Percentiles rank a stretch among this genome's conserved stretches.
Conservation (phyloP, 2,888 invertebrate genomes). For the Cryptops parisi region DNA sequence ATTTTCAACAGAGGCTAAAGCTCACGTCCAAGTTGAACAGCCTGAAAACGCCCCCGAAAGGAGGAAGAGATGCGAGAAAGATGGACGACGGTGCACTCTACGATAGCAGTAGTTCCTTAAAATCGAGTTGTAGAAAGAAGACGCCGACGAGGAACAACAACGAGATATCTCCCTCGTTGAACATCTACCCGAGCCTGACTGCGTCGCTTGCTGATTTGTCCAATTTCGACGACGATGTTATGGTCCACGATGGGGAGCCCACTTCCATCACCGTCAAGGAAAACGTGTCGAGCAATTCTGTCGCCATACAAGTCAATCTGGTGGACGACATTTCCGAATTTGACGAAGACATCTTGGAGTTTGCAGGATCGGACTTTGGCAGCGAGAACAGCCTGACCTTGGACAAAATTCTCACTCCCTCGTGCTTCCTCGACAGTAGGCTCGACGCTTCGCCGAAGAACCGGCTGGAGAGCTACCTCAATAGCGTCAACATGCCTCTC, state of each 20-base stretch:
- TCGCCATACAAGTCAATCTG: conserved; percentile 17
- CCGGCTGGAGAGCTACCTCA: not conserved
- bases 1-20: too few species aligned
- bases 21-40: too few species aligned
- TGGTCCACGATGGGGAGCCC: conserved; percentile 11
- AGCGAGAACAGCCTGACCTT: conserved; percentile 8
- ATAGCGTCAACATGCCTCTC: not conserved
- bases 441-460: not conserved
- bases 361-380: conserved; percentile 6
- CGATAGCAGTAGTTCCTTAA: too few species aligned
- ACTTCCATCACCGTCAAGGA: conserved; percentile 17
- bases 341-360: conserved; percentile 13
- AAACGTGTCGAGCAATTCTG: conserved; percentile 17
- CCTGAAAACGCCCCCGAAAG: too few species aligned
- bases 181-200: too few species aligned
- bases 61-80: too few species aligned
- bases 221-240: conserved; percentile 7
- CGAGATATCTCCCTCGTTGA: too few species aligned
- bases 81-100: too few species aligned
- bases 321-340: conserved; percentile 17
- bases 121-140: too few species aligned
- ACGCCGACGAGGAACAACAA: too few species aligned
- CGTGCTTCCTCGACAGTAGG: conserved; percentile 4
- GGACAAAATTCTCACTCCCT: conserved; percentile 8
- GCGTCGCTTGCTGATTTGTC: not conserved